Conservation (phyloP, 2,888 invertebrate species). For the Cephalotes varians region DNA sequence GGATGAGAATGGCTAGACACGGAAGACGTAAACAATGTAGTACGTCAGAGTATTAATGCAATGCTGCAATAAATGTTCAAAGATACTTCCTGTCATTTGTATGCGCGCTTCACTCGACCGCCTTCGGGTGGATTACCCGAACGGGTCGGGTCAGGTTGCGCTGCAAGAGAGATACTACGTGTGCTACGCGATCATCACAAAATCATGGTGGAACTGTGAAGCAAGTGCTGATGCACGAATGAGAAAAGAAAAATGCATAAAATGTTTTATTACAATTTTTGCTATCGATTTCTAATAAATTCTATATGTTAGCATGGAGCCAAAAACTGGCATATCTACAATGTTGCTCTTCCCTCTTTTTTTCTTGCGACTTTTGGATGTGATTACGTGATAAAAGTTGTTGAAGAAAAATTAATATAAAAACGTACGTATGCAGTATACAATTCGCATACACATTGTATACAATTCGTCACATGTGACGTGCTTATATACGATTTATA, state of each 20-base stretch:
- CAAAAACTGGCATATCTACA: not conserved
- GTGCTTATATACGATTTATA: not conserved
- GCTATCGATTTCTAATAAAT: not conserved
- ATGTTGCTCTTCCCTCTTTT: not conserved
- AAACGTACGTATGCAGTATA: not conserved
- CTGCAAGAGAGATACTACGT: not conserved
- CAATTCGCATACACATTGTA: too few relatives aligned
- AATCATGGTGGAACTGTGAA: not conserved
- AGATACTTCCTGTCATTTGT: slow-evolving; percentile 27
- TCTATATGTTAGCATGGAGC: not conserved
- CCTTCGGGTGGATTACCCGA: not conserved
- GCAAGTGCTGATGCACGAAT: not conserved
- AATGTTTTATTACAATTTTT: not conserved
- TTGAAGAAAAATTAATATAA: not conserved
- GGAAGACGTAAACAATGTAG: slow-evolving; percentile 31
- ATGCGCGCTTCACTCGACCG: not conserved
- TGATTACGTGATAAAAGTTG: not conserved
- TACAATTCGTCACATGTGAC: not conserved
- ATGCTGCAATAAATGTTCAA: slow-evolving; percentile 29
- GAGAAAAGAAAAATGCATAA: not conserved
- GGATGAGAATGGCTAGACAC: not conserved
- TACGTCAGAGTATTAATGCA: slow-evolving; percentile 39
- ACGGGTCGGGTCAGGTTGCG: not conserved
- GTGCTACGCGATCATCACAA: not conserved
- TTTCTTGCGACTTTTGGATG: not conserved